Evolutionary conservation across 2,113 vertebrate species (phyloP).

Genomic region (Diadophis punctatus): DNA sequence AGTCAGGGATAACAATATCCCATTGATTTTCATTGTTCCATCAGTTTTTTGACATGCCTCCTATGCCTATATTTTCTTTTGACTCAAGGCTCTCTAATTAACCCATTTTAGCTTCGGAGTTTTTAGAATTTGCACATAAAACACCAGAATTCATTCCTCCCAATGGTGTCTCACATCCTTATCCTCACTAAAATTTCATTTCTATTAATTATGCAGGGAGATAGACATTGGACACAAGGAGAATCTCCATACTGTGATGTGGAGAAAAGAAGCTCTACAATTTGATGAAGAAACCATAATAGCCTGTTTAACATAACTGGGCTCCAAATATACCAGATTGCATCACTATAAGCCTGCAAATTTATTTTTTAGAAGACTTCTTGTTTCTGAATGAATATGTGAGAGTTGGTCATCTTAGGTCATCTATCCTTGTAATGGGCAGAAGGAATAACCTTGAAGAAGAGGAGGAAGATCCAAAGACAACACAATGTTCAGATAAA

Average conservation of each 20-base stretch:
- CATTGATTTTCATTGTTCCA: constrained; percentile 1
- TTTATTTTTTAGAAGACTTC: not conserved
- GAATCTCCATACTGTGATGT: not conserved
- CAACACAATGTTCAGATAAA: not conserved
- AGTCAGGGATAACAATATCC: not conserved
- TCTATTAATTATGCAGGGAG: not conserved
- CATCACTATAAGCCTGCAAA: not conserved
- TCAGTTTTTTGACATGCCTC: constrained; percentile 2
- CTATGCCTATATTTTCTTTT: not conserved
- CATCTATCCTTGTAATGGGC: not conserved
- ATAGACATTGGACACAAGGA: not conserved
- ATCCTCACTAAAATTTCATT: not conserved
- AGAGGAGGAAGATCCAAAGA: not conserved
- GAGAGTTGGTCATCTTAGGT: not conserved
- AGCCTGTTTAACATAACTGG: not conserved
- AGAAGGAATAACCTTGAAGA: not conserved
- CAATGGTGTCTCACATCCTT: not conserved
- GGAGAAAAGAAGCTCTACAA: not conserved
- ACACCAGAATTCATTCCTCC: not conserved
- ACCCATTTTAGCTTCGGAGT: not conserved
- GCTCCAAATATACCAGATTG: not conserved
- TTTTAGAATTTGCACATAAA: not conserved
- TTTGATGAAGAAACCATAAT: not conserved
- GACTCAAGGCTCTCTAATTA: not conserved
- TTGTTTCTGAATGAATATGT: not conserved